These are phyloP conservation scores for Apaloderma vittatum DNA, from an alignment of 2,113 vertebrate genomes.

Conservation along the genomic window DNA sequence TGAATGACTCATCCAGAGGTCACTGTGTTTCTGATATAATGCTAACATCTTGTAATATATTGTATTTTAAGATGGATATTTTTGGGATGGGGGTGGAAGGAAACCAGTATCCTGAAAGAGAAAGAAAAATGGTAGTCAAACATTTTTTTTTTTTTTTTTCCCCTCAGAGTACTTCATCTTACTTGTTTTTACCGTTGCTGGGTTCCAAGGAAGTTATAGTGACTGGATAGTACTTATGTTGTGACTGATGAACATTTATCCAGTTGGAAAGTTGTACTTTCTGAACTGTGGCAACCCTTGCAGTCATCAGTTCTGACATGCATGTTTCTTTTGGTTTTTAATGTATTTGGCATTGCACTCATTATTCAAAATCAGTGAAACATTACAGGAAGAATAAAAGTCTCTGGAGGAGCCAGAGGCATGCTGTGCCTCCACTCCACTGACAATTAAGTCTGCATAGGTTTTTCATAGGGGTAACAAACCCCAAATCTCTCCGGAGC, in stretches of 20 bases:
- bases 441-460: background rate
- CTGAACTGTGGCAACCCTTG: background rate
- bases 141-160: background rate
- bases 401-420: conserved; percentile 53
- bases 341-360: conserved; percentile 37
- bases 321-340: conserved; percentile 37
- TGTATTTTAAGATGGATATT: conserved; percentile 31
- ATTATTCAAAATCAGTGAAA: conserved; percentile 52
- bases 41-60: conserved; percentile 20
- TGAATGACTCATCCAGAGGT: conserved; percentile 64
- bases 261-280: conserved; percentile 25
- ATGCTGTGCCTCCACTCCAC: background rate
- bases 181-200: background rate
- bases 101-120: background rate
- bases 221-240: background rate
- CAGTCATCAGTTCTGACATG: conserved; percentile 56
- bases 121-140: background rate
- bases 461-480: background rate
- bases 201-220: background rate
- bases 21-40: conserved; percentile 23
- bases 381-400: conserved; percentile 1
- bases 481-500: background rate
- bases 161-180: background rate
- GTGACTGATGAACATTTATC: conserved; percentile 1
- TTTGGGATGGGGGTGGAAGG: background rate